Conservation (phyloP, 2,113 vertebrate genomes). For the Capreolus pygargus region DNA sequence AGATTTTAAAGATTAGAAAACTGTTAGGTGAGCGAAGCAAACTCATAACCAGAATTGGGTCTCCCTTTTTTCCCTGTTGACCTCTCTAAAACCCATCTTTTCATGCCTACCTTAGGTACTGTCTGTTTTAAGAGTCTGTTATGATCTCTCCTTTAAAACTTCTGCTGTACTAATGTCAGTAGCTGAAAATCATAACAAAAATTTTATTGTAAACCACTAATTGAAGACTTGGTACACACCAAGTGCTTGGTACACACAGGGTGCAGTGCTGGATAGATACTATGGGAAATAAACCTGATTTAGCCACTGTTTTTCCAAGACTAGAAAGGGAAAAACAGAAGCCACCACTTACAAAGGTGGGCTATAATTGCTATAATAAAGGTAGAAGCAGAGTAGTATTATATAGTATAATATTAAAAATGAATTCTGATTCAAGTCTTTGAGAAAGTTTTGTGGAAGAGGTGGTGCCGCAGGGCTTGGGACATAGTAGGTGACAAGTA, state of each 20-base stretch:
- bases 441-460: neutral
- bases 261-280: neutral
- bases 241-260: too few relatives aligned
- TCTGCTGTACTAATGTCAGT: neutral
- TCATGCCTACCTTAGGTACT: neutral
- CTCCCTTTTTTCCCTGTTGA: neutral
- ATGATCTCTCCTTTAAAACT: neutral
- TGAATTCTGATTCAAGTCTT: neutral
- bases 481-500: neutral
- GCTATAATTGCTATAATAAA: neutral
- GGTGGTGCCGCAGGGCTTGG: neutral
- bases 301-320: neutral
- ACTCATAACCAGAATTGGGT: neutral
- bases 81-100: neutral
- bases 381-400: neutral
- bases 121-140: neutral
- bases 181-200: neutral
- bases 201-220: neutral
- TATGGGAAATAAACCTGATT: neutral
- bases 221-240: too few relatives aligned
- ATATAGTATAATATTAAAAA: neutral
- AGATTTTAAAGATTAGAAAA: neutral
- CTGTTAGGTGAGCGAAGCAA: neutral
- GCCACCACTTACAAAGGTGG: neutral
- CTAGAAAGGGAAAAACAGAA: neutral